A percentile compares a stretch with the other conserved stretches of the same genome.
Conservation (phyloP, 2,888 invertebrate species). For the Smittia aterrima region DNA sequence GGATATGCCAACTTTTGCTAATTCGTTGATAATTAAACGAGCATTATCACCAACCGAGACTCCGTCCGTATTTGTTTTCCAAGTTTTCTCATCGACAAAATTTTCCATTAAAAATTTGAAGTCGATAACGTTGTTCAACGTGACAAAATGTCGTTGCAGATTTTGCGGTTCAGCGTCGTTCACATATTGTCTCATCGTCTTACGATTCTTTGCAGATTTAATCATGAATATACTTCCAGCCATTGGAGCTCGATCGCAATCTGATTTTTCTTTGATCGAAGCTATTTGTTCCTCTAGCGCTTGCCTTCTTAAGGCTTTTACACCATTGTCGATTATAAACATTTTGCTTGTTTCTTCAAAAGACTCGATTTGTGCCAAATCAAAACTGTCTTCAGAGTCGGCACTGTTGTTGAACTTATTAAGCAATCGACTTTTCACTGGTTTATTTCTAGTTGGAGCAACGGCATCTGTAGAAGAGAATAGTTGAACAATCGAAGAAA, state of each 20-base stretch:
- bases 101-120: constrained; percentile 49
- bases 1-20: constrained; percentile 55
- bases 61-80: constrained; percentile 45
- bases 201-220: background rate
- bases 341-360: background rate
- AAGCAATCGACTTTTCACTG: background rate
- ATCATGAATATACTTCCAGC: constrained; percentile 7
- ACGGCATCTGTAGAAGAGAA: background rate
- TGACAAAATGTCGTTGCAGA: background rate
- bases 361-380: background rate
- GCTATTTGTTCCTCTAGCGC: background rate
- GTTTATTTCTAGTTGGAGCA: background rate
- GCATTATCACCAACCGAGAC: constrained; percentile 55
- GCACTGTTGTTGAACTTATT: background rate
- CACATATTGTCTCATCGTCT: background rate
- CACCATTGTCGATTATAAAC: background rate
- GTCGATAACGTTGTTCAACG: constrained; percentile 40
- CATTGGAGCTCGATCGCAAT: background rate
- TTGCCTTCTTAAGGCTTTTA: background rate
- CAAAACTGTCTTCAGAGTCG: background rate
- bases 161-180: background rate
- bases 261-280: constrained; percentile 8
- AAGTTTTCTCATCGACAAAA: constrained; percentile 40
- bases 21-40: constrained; percentile 55
- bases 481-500: background rate